phyloP scores from a whole-genome alignment of 2,888 invertebrate species.

The Flexamia atlantica region DNA sequence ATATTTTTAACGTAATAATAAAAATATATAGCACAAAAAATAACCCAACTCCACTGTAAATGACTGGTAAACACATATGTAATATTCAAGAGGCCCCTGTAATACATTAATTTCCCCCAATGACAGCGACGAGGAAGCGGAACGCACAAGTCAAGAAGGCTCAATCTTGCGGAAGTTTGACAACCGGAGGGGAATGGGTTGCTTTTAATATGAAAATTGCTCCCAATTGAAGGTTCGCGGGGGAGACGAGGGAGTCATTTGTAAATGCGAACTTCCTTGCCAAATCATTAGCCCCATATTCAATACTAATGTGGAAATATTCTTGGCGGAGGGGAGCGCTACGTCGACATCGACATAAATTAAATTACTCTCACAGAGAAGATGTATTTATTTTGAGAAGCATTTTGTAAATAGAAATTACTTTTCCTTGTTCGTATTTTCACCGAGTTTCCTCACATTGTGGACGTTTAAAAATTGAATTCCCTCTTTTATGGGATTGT shows the following conservation, averaged over 20 bases:
- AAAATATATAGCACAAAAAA: too few relatives aligned
- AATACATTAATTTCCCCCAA: slow-evolving; percentile 16
- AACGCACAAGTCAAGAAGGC: slow-evolving; percentile 22
- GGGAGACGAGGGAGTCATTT: slow-evolving; percentile 65
- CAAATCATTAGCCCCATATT: slow-evolving; percentile 65
- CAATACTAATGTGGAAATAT: slow-evolving; percentile 64
- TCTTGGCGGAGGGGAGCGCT: background rate
- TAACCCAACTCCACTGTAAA: too few relatives aligned
- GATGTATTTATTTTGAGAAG: background rate
- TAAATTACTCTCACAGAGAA: background rate
- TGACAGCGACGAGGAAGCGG: background rate
- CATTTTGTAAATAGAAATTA: background rate
- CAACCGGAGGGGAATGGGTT: slow-evolving; percentile 58
- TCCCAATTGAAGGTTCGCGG: slow-evolving; percentile 65
- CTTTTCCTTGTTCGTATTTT: background rate
- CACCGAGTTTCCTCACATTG: background rate
- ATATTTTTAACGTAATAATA: too few relatives aligned
- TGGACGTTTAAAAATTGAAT: too few relatives aligned
- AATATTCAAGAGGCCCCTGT: background rate
- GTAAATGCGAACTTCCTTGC: slow-evolving; percentile 64
- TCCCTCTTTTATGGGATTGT: too few relatives aligned
- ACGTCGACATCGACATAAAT: slow-evolving; percentile 3
- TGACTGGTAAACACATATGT: background rate
- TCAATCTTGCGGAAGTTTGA: slow-evolving; percentile 60
- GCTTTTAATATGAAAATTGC: slow-evolving; percentile 66